Evolutionary conservation across 2,797 vertebrate genomes (phyloP).

Genomic region (Harpagifer antarcticus): DNA sequence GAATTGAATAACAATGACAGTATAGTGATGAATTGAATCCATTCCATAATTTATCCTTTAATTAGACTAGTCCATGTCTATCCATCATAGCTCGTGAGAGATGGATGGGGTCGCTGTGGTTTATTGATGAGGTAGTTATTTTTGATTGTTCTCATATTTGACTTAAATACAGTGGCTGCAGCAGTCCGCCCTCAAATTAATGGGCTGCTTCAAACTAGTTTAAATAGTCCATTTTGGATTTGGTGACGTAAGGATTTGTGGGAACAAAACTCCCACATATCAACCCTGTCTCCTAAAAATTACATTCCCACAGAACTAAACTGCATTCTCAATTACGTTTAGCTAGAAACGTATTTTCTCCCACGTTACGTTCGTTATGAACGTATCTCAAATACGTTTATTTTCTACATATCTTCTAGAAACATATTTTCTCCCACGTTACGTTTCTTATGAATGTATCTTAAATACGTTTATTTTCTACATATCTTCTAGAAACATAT

Average conservation of each 20-base stretch:
- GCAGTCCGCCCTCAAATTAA: conserved; percentile 55
- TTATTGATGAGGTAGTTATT: conserved; percentile 82
- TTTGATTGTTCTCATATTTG: conserved; percentile 82
- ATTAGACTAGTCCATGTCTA: conserved; percentile 78
- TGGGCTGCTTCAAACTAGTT: conserved; percentile 46
- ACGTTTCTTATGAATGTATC: no score
- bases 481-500: no score
- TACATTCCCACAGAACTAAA: no score
- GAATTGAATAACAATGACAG: conserved; percentile 74
- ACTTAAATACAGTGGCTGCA: conserved; percentile 70
- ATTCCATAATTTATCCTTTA: conserved; percentile 83
- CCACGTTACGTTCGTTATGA: no score
- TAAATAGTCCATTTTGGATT: conserved; percentile 36
- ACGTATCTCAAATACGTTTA: no score
- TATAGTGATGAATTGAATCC: conserved; percentile 78
- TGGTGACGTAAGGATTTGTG: conserved; percentile 3
- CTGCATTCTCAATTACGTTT: no score
- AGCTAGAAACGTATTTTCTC: no score
- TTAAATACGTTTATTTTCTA: no score
- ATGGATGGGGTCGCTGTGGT: conserved; percentile 74
- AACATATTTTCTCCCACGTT: no score
- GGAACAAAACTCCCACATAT: conserved; percentile 1
- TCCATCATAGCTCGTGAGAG: conserved; percentile 72
- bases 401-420: no score
- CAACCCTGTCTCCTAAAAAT: no score